phyloP scores from a whole-genome alignment of 1,140 invertebrate species.

The Heliconius himera region DNA sequence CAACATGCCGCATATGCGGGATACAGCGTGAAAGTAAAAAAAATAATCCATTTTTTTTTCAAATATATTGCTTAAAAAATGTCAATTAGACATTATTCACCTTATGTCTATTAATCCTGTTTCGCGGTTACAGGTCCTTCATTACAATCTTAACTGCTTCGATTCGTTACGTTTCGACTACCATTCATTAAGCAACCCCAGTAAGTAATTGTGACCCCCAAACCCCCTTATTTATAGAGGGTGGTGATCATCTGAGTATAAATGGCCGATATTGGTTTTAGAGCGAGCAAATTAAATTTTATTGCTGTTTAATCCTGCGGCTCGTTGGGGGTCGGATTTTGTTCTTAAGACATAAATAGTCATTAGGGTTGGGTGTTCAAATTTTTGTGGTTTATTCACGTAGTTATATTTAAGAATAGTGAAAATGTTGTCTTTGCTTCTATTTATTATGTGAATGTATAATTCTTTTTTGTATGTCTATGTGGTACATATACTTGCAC shows the following conservation, averaged over 20 bases:
- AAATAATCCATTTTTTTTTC: neutral
- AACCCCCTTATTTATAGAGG: conserved; percentile 40
- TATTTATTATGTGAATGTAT: neutral
- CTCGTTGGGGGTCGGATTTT: conserved; percentile 25
- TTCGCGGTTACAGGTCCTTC: conserved; percentile 27
- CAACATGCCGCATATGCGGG: neutral
- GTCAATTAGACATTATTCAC: neutral
- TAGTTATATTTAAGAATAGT: neutral
- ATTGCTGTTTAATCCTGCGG: conserved; percentile 35
- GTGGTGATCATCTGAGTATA: conserved; percentile 37
- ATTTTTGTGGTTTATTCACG: neutral
- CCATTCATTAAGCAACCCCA: conserved; percentile 39
- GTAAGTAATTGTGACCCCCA: conserved; percentile 42
- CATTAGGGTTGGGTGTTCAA: neutral
- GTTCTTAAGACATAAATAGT: conserved; percentile 34
- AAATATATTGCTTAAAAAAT: neutral
- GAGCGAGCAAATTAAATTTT: conserved; percentile 37
- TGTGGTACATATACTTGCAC: too few relatives aligned
- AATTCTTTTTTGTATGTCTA: neutral
- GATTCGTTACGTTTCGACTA: conserved; percentile 46
- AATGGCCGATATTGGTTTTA: conserved; percentile 35
- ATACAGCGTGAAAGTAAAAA: too few relatives aligned
- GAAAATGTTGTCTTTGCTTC: neutral
- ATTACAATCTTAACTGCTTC: conserved; percentile 44
- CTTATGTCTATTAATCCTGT: conserved; percentile 8